Evolutionary conservation across 2,113 vertebrate genomes (phyloP), one percentile per base, ranked within the genome.

Genomic region (Entosphenus tridentatus): DNA sequence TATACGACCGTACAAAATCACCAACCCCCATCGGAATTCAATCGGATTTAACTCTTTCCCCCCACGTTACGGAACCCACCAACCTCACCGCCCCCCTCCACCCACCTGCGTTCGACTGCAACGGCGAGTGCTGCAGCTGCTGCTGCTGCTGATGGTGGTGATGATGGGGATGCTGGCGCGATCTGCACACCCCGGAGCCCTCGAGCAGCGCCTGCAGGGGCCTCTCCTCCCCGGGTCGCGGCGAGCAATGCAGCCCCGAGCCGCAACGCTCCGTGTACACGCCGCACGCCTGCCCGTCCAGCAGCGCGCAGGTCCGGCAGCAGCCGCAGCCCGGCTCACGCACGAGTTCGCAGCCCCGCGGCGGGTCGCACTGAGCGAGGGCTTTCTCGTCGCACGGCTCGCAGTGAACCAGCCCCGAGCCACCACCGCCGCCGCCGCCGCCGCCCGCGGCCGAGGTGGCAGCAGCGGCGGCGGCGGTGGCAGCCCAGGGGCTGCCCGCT

Each of bases 261-360:
- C 86, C 86, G 70, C 89, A 93, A 74, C 84, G 83, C 71, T 88
- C 83, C 3, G 83, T 88, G 80, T 95, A 95, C 70, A 95, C 81
- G 13, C 89, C 89, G 78, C 89, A 95, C 10, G 77, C 71, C 71
- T 82, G 80, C 3, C 87, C 86, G 69, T 71, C 71, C 0, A 71
- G 75, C 68, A 88, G 79, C 58, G 89, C 88, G 75, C 89, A 95
- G 2, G 86, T 89, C 79, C 85, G 56, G 80, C 89, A 95, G 80
- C 89, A 95, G 73, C 89, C 87, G 75, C 89, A 95, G 73, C 88
- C 87, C 1, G 88, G 86, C 70, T 93, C 88, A 10, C 83, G 84
- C 72, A 90, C 86, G 39, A 74, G 74, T 74, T 95, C 87, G 3
- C 80, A 70, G 76, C 88, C 91, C 68, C 81, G 80, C 12, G 80